These are phyloP conservation scores for Catocala fraxini DNA, from an alignment of 2,888 invertebrate genomes.

Conservation along the genomic window DNA sequence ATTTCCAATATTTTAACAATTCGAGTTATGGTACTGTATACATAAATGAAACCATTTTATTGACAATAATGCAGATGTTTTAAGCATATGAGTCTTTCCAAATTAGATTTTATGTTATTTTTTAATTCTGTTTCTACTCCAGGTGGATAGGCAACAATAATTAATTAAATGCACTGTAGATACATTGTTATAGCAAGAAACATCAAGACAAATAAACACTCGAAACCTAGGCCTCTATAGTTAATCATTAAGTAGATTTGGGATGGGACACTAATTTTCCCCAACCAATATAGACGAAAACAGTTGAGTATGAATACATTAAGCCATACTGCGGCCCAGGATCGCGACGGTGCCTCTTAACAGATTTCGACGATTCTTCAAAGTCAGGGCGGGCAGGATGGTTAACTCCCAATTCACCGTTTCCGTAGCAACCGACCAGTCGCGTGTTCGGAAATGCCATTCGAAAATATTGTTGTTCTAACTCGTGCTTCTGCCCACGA, in stretches of 20 bases:
- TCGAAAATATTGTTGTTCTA: constrained; percentile 75
- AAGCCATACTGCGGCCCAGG: constrained; percentile 63
- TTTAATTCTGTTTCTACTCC: too few relatives aligned
- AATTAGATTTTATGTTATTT: too few relatives aligned
- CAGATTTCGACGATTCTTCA: constrained; percentile 29
- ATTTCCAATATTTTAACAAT: too few relatives aligned
- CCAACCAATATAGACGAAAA: constrained; percentile 83
- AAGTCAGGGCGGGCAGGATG: constrained; percentile 58
- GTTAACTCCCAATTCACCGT: constrained; percentile 79
- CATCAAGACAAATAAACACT: too few relatives aligned
- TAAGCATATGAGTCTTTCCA: too few relatives aligned
- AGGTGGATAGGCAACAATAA: too few relatives aligned
- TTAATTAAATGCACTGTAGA: too few relatives aligned
- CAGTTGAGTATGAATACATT: constrained; percentile 79
- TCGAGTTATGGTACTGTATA: too few relatives aligned
- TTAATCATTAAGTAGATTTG: constrained; percentile 29
- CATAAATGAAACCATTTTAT: too few relatives aligned
- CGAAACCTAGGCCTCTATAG: neutral
- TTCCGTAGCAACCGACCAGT: constrained; percentile 79
- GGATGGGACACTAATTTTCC: constrained; percentile 65
- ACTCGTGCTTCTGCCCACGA: constrained; percentile 72
- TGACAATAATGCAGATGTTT: too few relatives aligned
- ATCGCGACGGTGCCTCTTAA: constrained; percentile 57
- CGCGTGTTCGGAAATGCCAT: constrained; percentile 74
- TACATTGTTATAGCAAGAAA: too few relatives aligned